Conservation (phyloP, 1,140 invertebrate species). For the Macrobrachium rosenbergii region DNA sequence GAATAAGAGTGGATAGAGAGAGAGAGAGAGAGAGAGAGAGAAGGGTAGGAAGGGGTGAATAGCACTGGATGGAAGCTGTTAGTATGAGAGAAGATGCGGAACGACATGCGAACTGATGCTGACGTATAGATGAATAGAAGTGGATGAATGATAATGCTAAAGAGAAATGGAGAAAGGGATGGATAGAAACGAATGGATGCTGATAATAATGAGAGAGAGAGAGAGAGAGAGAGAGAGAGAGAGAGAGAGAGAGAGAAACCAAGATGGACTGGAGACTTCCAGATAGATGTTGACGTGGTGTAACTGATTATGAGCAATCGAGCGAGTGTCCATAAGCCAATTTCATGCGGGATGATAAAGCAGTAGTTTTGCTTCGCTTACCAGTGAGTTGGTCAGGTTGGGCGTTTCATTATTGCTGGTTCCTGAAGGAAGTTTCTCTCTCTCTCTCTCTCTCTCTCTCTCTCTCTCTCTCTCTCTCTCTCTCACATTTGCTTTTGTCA, state of each 20-base stretch:
- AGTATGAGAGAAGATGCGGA: not conserved
- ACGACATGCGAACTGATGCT: not conserved
- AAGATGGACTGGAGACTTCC: not conserved
- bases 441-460: slow-evolving; percentile 1
- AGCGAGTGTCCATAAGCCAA: no score
- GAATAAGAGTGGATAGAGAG: no score
- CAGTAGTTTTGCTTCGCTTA: no score
- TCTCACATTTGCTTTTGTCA: not conserved
- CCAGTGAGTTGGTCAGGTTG: no score
- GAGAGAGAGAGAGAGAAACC: not conserved
- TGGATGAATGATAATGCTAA: not conserved
- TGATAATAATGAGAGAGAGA: not conserved
- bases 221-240: not conserved
- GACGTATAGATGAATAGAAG: not conserved
- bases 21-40: no score
- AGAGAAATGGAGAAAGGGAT: not conserved
- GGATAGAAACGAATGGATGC: not conserved
- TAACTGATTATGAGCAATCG: not conserved
- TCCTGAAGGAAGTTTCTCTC: no score
- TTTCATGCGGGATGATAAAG: no score
- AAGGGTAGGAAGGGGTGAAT: not conserved
- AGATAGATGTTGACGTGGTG: not conserved
- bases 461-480: not conserved
- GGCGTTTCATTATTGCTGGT: no score
- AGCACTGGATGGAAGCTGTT: not conserved